Evolutionary conservation across 2,113 vertebrate genomes (phyloP).

Genomic region (Piprites chloris): DNA sequence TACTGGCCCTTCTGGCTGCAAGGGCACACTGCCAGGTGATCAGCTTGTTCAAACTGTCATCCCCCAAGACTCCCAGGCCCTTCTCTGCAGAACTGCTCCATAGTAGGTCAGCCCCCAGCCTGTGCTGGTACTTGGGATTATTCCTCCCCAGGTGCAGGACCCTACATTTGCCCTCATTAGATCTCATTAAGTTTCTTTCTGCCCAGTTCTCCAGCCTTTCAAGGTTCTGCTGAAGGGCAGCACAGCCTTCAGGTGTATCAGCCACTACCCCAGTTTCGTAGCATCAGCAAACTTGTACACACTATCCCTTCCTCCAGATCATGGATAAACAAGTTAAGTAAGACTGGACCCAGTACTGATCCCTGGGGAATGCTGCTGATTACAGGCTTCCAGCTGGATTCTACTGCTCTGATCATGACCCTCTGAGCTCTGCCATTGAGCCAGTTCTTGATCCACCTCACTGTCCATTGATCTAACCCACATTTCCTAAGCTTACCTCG

Average conservation of each 20-base stretch:
- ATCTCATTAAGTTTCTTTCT: background rate
- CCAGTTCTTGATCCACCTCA: background rate
- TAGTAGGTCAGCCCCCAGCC: background rate
- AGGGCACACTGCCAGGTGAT: too few relatives aligned
- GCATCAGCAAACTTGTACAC: background rate
- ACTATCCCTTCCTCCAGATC: background rate
- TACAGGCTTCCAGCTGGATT: background rate
- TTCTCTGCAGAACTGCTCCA: background rate
- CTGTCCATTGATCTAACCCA: background rate
- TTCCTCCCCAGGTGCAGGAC: background rate
- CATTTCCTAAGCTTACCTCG: background rate
- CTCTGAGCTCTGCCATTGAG: background rate
- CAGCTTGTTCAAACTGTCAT: background rate
- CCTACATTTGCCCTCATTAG: background rate
- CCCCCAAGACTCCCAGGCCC: background rate
- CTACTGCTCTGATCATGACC: background rate
- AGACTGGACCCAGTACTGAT: background rate
- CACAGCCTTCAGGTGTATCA: background rate
- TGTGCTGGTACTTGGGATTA: background rate
- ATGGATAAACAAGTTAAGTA: background rate
- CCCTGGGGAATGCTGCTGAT: background rate
- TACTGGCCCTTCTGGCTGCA: too few relatives aligned
- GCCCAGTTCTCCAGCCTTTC: background rate
- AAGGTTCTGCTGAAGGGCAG: background rate
- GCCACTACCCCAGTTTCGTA: background rate